Evolutionary conservation across 2,888 invertebrate species (phyloP), one percentile per base, ranked within the genome.

Genomic region (Argyra leucocephala): DNA sequence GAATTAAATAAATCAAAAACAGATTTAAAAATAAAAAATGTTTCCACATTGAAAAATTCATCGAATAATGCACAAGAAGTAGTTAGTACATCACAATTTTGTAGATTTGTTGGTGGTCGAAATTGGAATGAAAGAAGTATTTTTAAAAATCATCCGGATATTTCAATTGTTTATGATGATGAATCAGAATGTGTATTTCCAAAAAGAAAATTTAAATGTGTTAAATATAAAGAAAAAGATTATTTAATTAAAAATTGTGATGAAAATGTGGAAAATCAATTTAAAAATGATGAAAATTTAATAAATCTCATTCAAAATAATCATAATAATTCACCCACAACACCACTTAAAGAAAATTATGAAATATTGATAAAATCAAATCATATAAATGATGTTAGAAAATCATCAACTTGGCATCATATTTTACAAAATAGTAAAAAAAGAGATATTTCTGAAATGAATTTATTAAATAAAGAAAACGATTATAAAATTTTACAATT

Each of bases 391-490:
- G 58, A 22, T 58, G 9, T 4, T 22, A 22, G 10, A 1, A 58
- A 58, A 58, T 23, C 22, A 23, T 23, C 59, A 18, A 59, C 59
- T 23, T 61, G 61, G 61, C 61, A 61, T 61, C 21, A 61, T 9
- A 31, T 61, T 10, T 9, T 59, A 18, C 18, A 23, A 23, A 23
- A 59, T 1, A 23, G n/a, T 23, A 6, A 18, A 2, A 48, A 48
- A 48, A 2, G 18, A n/a, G 5, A 48, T 18, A 48, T 48, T 15
- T 48, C 12, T 5, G n/a, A n/a, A n/a, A n/a, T n/a, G n/a, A n/a
- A n/a, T n/a, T n/a, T n/a, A n/a, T n/a, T n/a, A n/a, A n/a, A n/a
- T n/a, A n/a, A 9, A n/a, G 48, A 18, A 18, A 48, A 9, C 2
- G n/a, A 48, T 18, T 9, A 18, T 6, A 18, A 48, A 2, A 5